These are phyloP conservation scores for Phaetusa simplex DNA, from an alignment of 2,113 vertebrate species.

Conservation along the genomic window DNA sequence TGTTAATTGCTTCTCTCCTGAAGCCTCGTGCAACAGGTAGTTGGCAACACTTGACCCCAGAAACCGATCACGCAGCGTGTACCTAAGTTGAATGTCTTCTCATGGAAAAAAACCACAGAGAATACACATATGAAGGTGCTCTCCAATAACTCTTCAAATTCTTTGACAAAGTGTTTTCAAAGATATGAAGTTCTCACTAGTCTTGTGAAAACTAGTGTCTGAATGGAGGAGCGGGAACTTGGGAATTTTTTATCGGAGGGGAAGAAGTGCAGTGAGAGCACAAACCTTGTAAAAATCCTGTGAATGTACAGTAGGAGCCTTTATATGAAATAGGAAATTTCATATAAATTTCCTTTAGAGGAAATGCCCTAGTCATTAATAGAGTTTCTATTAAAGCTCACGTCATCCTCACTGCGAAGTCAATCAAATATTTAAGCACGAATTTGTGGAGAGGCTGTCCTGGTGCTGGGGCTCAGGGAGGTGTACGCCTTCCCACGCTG, in stretches of 20 bases:
- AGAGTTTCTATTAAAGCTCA: not conserved
- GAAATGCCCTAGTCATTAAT: not conserved
- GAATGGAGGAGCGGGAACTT: not conserved
- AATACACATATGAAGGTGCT: not conserved
- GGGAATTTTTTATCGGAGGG: not conserved
- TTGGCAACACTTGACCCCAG: not conserved
- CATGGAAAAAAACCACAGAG: not conserved
- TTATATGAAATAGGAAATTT: not conserved
- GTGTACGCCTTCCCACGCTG: rapidly evolving
- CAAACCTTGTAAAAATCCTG: not conserved
- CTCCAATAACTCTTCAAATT: not conserved
- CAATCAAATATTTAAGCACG: not conserved
- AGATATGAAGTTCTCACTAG: not conserved
- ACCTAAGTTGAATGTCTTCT: not conserved
- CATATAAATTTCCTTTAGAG: too few relatives aligned
- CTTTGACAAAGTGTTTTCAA: not conserved
- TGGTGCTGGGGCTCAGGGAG: not conserved
- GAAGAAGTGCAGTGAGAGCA: not conserved
- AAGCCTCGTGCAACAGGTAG: not conserved
- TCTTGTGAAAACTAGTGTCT: not conserved
- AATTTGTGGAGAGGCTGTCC: not conserved
- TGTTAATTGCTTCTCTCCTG: not conserved
- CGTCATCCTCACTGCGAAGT: not conserved
- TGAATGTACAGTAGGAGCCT: not conserved
- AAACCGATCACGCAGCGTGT: not conserved